Evolutionary conservation across 2,113 vertebrate genomes (phyloP), one percentile per base, ranked within the genome.

Genomic region (Oncorhynchus mykiss): DNA sequence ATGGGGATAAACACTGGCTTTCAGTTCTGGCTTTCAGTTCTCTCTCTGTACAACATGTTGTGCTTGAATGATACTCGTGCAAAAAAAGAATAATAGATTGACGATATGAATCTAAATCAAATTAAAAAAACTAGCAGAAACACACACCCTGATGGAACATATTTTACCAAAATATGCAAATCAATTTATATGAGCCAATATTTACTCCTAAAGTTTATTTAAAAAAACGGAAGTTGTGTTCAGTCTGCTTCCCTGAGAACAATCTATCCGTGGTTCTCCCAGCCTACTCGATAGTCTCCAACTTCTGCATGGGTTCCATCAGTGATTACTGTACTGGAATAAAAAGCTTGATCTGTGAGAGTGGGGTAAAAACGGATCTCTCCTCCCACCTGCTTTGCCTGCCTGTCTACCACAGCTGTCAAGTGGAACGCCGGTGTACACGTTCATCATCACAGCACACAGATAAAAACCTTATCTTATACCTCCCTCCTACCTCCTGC

Each of bases 391-490:
- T 14, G 51, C 16, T 14, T 54, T 24, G 16, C 49, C 14, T 54
- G 51, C 12, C 13, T 54, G 16, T 14, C 59, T 62, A 16, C 59
- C 59, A 62, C 59, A 22, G 59, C 59, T 62, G 59, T 62, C 59
- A 62, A 45, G 34, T 48, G 39, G 12, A 48, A 24, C 68, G 25
- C 68, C 11, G 22, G 9, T 34, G n/a, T 48, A 24, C 20, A 70
- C 20, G 68, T 70, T 29, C 45, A 67, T 54, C 25, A 67, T 49
- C 16, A 25, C 65, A 67, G 22, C 48, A n/a, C 70, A 72, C 27
- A 27, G 25, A 73, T 59, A 64, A 64, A 24, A 70, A 71, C 76
- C 59, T 24, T 22, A 62, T 34, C 14, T 13, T 31, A 0, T 67
- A 34, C 20, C 39, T 2, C 25, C n/a, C 14, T 54, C 51, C 14